Percentiles rank a stretch among this genome's conserved stretches.
These are phyloP conservation scores for Drosophila colorata DNA, from an alignment of 2,888 invertebrate genomes.

Conservation along the genomic window DNA sequence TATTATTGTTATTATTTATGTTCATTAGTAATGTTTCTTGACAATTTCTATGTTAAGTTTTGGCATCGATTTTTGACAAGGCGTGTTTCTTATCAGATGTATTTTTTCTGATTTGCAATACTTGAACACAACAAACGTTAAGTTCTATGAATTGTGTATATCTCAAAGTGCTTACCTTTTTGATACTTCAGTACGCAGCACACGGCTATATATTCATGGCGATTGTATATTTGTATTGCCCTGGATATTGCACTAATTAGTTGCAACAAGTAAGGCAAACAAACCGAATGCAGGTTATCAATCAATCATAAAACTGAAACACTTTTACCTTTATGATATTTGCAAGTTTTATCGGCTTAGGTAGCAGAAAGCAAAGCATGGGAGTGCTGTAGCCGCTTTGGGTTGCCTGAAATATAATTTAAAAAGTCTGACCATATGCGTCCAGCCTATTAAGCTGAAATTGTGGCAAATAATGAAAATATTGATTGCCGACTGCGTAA, in stretches of 20 bases:
- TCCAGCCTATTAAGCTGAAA: constrained; percentile 16
- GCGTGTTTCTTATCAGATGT: too few relatives aligned
- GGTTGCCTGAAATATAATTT: constrained; percentile 32
- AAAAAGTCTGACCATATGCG: constrained; percentile 39
- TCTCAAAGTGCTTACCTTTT: too few relatives aligned
- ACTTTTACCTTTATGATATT: constrained; percentile 36
- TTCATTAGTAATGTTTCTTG: too few relatives aligned
- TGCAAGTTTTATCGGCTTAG: constrained; percentile 30
- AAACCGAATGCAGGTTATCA: constrained; percentile 43
- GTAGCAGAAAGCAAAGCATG: neutral
- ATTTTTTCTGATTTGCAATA: too few relatives aligned
- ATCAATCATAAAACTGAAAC: constrained; percentile 40
- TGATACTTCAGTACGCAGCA: too few relatives aligned
- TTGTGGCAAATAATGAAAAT: constrained; percentile 24
- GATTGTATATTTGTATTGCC: neutral
- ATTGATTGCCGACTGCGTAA: constrained; percentile 50
- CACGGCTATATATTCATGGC: neutral
- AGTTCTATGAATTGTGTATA: too few relatives aligned
- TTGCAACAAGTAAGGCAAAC: constrained; percentile 7
- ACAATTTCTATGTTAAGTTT: too few relatives aligned
- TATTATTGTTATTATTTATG: too few relatives aligned
- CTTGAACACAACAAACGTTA: too few relatives aligned
- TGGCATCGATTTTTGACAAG: too few relatives aligned
- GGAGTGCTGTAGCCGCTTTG: constrained; percentile 10
- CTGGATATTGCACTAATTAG: constrained; percentile 21